A percentile compares a stretch with the other conserved stretches of the same genome.
phyloP scores from a whole-genome alignment of 2,113 vertebrate genomes.

The Leucopsar rothschildi region DNA sequence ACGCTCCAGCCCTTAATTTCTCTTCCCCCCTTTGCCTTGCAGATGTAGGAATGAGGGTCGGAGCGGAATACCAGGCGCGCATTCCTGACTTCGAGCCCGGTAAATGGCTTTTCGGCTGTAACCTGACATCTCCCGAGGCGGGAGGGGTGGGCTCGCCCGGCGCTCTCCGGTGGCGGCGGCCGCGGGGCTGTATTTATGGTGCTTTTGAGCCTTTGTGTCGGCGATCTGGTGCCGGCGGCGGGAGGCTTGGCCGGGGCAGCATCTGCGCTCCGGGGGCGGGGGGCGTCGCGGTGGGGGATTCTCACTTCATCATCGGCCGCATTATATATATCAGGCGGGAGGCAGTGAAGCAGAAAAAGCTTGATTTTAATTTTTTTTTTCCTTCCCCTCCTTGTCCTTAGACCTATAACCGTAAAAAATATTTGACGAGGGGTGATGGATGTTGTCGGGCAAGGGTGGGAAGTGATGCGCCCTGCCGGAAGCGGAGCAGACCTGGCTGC shows the following conservation, averaged over 20 bases:
- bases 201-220: conserved; percentile 33
- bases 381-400: accelerated
- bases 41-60: conserved; percentile 98
- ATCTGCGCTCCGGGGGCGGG: neutral
- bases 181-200: neutral
- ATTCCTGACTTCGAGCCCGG: conserved; percentile 93
- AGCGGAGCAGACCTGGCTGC: neutral
- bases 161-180: neutral
- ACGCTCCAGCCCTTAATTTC: neutral
- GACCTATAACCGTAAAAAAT: neutral
- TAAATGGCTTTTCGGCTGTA: conserved; percentile 62
- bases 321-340: neutral
- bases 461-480: neutral
- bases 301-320: neutral
- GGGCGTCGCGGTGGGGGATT: neutral
- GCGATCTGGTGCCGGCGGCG: neutral
- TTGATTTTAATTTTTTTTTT: no score
- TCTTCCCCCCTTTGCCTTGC: conserved; percentile 51
- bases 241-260: neutral
- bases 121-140: conserved; percentile 5
- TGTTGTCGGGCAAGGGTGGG: neutral
- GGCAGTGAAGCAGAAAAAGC: neutral
- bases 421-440: neutral
- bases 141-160: neutral
- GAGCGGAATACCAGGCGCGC: conserved; percentile 90